Evolutionary conservation across 2,888 invertebrate species (phyloP), one percentile per base, ranked within the genome.

Genomic region (Ametastegia equiseti): DNA sequence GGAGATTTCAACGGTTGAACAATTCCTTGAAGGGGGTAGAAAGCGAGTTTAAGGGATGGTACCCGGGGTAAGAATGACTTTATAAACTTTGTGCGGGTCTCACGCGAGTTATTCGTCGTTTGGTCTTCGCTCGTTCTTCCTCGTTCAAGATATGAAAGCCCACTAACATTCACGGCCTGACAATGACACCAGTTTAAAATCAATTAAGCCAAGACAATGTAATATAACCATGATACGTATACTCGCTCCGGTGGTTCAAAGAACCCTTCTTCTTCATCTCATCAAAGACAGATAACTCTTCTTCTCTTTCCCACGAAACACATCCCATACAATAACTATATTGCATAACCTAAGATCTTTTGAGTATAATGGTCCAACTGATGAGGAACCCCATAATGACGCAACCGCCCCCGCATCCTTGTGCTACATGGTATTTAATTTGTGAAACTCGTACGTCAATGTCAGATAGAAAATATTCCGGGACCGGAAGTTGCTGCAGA

Each of bases 141-240:
- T n/a, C n/a, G n/a, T n/a, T n/a, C n/a, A n/a, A n/a, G n/a, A n/a
- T 71, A 0, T 27, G 27, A 71, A 54, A 50, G 50, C 45, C 15
- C 65, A 15, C 54, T 39, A 13, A 19, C 36, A 13, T 19, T 15
- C 4, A 6, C 54, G 36, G 47, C 75, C 54, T 39, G 50, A 75
- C 75, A 75, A 75, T 75, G 50, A 54, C 78, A 60, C 60, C 45
- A 60, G 78, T 78, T 78, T 39, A 60, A 78, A 78, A 78, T 78
- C 78, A 78, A 78, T 78, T 60, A 78, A 78, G 19, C 45, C 78
- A 63, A 63, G 78, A 78, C 78, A 78, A 78, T n/a, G n/a, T n/a
- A n/a, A n/a, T n/a, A n/a, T 60, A 42, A 42, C 42, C 42, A 19
- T n/a, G 60, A 6, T 6, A 23, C 15, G n/a, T n/a, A n/a, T n/a